A percentile compares a stretch with the other conserved stretches of the same genome.
These are phyloP conservation scores for Spilogale gracilis DNA, from an alignment of 2,113 vertebrate genomes.

Conservation along the genomic window DNA sequence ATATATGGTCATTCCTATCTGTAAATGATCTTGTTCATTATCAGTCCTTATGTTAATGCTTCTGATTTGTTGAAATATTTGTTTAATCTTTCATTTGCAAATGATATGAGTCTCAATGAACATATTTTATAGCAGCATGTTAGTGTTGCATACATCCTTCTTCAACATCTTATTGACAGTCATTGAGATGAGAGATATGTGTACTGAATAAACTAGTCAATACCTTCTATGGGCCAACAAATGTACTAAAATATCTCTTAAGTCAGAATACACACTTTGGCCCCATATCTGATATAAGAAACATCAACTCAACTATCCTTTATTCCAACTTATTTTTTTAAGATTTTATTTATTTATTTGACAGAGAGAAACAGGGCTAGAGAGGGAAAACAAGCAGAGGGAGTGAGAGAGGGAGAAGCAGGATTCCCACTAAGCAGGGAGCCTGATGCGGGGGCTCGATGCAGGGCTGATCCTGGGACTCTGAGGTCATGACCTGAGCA, in stretches of 20 bases:
- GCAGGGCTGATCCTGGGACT: too few relatives aligned
- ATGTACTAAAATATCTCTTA: neutral
- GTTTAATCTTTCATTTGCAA: neutral
- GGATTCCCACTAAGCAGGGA: too few relatives aligned
- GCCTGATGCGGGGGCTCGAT: too few relatives aligned
- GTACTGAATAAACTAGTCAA: neutral
- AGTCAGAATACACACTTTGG: neutral
- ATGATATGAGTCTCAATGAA: neutral
- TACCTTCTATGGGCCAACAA: neutral
- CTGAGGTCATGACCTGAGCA: too few relatives aligned
- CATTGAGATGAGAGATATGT: neutral
- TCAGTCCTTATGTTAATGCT: neutral
- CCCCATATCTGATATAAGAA: neutral
- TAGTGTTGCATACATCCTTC: neutral
- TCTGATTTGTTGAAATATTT: neutral
- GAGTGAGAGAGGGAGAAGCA: too few relatives aligned
- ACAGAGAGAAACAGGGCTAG: too few relatives aligned
- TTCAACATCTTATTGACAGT: neutral
- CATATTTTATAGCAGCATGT: neutral
- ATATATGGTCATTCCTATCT: neutral
- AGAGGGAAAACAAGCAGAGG: too few relatives aligned
- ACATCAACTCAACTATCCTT: neutral
- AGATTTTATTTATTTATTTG: too few relatives aligned
- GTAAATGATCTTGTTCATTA: neutral
- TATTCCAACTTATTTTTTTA: too few relatives aligned